These are phyloP conservation scores for Seriola aureovittata DNA, from an alignment of 2,113 vertebrate species.

Conservation along the genomic window DNA sequence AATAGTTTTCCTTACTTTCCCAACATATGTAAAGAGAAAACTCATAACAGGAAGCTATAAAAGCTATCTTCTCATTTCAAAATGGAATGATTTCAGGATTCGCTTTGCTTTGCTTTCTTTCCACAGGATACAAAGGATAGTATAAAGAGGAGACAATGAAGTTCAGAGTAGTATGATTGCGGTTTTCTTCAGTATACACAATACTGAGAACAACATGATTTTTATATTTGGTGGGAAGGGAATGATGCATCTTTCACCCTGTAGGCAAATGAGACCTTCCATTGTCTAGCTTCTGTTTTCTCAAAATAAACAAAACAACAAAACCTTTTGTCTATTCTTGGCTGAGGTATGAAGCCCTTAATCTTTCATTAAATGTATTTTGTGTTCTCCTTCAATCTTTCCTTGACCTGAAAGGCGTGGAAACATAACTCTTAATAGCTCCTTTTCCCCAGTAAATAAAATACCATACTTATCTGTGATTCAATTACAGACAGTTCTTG, in stretches of 20 bases:
- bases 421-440: slow-evolving; percentile 13
- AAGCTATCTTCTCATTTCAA: too few relatives aligned
- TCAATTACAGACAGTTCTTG: slow-evolving; percentile 27
- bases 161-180: background rate
- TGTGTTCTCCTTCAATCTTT: slow-evolving; percentile 18
- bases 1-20: background rate
- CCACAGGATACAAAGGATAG: background rate
- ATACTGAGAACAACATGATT: background rate
- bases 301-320: background rate
- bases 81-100: too few relatives aligned
- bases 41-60: too few relatives aligned
- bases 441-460: slow-evolving; percentile 14
- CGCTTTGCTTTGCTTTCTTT: background rate
- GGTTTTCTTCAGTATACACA: background rate
- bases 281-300: background rate
- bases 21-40: background rate
- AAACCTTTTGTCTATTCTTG: background rate
- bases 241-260: background rate
- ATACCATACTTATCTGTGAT: slow-evolving; percentile 40
- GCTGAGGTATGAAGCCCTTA: background rate
- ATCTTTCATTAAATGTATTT: slow-evolving; percentile 19
- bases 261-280: background rate
- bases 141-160: background rate
- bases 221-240: background rate
- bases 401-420: slow-evolving; percentile 16